These are phyloP conservation scores for Laterallus jamaicensis DNA, from an alignment of 2,113 vertebrate genomes.

Conservation along the genomic window DNA sequence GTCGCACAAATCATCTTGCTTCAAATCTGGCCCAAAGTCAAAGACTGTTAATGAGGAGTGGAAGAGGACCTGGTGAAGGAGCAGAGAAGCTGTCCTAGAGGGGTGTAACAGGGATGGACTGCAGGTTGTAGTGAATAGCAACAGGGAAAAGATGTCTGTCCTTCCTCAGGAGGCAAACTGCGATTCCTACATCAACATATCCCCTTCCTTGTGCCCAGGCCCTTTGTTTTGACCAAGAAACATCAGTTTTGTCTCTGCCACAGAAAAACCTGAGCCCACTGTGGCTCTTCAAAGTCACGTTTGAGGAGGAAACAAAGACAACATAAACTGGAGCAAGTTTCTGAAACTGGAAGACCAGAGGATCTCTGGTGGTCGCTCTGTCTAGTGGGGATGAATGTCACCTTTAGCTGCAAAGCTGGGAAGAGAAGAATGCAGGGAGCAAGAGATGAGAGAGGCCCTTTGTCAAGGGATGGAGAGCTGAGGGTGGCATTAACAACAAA, in stretches of 20 bases:
- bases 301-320: not conserved
- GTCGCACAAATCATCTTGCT: not conserved
- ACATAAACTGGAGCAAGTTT: not conserved
- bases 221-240: not conserved
- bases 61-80: not conserved
- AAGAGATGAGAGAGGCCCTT: not conserved
- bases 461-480: not conserved
- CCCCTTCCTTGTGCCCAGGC: not conserved
- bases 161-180: fast-evolving
- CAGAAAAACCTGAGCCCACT: not conserved
- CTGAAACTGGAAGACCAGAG: not conserved
- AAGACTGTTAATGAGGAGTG: not conserved
- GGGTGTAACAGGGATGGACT: fast-evolving
- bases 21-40: not conserved
- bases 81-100: not conserved
- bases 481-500: not conserved
- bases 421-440: not conserved
- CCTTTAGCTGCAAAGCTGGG: not conserved
- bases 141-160: not conserved
- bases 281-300: not conserved
- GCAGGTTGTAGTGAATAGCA: not conserved
- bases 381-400: not conserved
- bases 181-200: not conserved
- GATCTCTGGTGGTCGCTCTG: not conserved
- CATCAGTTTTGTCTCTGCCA: not conserved